Base-by-base conservation (phyloP, 2,888 invertebrate genomes). In the Drosophila acutilabella region DNA sequence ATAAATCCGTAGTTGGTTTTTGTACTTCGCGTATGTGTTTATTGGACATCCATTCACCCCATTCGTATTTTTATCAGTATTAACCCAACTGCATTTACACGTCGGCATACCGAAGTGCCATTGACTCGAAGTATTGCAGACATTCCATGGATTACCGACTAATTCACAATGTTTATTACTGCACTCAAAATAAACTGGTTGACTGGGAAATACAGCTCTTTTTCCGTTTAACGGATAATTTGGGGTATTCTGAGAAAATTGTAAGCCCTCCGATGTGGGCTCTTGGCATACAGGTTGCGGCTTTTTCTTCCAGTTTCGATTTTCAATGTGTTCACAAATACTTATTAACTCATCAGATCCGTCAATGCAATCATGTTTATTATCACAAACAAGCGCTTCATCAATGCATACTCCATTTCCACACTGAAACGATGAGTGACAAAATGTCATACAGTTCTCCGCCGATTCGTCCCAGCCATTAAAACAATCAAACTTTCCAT, bases 391-490 rank as follows among this genome's bases (percentile, higher is more conserved):
- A 0, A 2, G 0, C 0, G 0, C 0, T 0, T 0, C 0, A 0
- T 2, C 2, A 7, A 78, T 44, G 7, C 16, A 42, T 1, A 2
- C 8, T 0, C 82, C 82, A 51, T 69, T 74, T 3, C 14, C 75
- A 10, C 79, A 79, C 20, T 41, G 71, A 47, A 20, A 44, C 23
- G 23, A 0, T 6, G 0, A 1, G n/a, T 4, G 0, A 10, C 48
- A 61, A 0, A 1, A 0, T 0, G 1, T 1, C 64, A 64, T 54
- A 5, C 78, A 81, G 0, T 64, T 2, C 2, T 64, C 61, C 6
- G 69, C 1, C 2, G 81, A 81, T 51, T 79, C 74, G 18, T 79
- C 79, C 7, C 71, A 26, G 0, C 75, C 79, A 41, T 81, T 54
- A 0, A 1, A 26, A 8, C 75, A 79, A 26, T 79, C 75, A 2